Evolutionary conservation across 2,113 vertebrate species (phyloP).

Genomic region (Tamias sibiricus): DNA sequence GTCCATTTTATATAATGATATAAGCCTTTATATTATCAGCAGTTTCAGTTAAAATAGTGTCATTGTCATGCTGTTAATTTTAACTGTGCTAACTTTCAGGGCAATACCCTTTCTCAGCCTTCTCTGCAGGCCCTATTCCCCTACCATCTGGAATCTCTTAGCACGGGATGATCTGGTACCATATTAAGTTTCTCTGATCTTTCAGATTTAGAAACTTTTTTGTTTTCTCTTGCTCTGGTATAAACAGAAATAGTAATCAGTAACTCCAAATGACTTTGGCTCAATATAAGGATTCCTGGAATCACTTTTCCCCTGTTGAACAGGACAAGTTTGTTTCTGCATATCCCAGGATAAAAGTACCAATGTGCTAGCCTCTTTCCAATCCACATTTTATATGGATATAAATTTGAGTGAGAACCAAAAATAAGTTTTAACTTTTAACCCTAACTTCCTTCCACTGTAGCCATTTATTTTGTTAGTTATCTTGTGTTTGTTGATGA

Average conservation of each 20-base stretch:
- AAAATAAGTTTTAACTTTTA: neutral
- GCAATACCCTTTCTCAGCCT: neutral
- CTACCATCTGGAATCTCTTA: slow-evolving; percentile 46
- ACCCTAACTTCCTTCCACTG: neutral
- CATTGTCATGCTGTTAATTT: neutral
- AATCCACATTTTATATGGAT: neutral
- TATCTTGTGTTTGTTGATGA: neutral
- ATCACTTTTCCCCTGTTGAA: neutral
- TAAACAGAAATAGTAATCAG: slow-evolving; percentile 34
- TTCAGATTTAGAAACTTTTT: neutral
- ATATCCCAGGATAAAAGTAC: neutral
- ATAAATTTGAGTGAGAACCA: neutral
- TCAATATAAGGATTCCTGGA: neutral
- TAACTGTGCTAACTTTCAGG: slow-evolving; percentile 26
- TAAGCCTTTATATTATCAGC: neutral
- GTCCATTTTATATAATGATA: neutral
- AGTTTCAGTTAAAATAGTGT: neutral
- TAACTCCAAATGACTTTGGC: neutral
- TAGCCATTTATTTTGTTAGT: neutral
- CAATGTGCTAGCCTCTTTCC: neutral
- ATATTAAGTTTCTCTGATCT: neutral
- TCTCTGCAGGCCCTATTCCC: neutral
- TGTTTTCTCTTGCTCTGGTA: slow-evolving; percentile 37
- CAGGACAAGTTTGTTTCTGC: neutral
- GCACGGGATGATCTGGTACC: neutral